Evolutionary conservation across 2,888 invertebrate species (phyloP).

Genomic region (Macrophya alboannulata): DNA sequence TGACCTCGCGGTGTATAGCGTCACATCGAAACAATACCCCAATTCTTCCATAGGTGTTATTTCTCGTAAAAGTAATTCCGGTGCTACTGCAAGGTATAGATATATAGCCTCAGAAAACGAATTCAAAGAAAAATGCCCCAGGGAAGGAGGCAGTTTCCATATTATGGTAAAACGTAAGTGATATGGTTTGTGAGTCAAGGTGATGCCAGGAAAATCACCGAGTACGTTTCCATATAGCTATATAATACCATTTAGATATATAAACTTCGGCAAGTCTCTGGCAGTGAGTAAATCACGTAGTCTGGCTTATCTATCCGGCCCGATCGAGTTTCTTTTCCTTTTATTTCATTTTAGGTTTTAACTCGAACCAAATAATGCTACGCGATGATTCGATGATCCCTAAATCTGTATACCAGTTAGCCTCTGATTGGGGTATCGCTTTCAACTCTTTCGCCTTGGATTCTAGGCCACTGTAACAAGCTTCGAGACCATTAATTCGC

Average conservation of each 20-base stretch:
- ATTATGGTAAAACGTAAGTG: constrained; percentile 30
- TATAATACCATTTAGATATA: not conserved
- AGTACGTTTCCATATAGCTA: constrained; percentile 38
- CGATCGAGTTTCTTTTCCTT: constrained; percentile 4
- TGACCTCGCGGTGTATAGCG: constrained; percentile 2
- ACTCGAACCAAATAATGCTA: not conserved
- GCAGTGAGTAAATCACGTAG: constrained; percentile 9
- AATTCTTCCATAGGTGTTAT: constrained; percentile 47
- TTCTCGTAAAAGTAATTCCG: constrained; percentile 19
- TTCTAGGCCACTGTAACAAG: constrained; percentile 17
- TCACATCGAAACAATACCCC: constrained; percentile 20
- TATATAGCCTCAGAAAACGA: not conserved
- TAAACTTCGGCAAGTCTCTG: constrained; percentile 36
- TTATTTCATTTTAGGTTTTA: not conserved
- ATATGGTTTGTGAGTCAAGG: constrained; percentile 42
- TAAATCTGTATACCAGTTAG: not conserved
- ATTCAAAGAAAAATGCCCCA: constrained; percentile 35
- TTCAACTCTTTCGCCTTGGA: not conserved
- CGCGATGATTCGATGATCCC: not conserved
- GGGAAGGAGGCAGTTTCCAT: constrained; percentile 56
- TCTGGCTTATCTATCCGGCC: not conserved
- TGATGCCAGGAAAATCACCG: constrained; percentile 48
- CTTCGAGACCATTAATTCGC: not conserved
- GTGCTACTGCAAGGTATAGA: not conserved
- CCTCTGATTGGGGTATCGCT: not conserved